Percentiles rank a stretch among this genome's conserved stretches.
Evolutionary conservation across 2,888 invertebrate genomes (phyloP).

Genomic region (Spodoptera exigua): DNA sequence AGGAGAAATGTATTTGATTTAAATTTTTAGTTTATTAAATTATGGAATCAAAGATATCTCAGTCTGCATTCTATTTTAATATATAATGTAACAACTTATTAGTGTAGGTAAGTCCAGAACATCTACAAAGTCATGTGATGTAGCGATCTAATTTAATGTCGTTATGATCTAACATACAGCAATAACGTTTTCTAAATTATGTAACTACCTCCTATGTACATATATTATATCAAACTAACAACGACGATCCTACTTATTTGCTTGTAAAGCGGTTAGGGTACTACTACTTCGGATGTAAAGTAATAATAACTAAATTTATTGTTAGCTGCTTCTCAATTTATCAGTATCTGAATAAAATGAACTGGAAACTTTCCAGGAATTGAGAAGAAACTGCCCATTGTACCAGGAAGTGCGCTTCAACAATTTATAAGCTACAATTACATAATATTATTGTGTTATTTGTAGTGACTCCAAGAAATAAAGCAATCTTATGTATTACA

Average conservation of each 20-base stretch:
- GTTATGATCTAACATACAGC: too few relatives aligned
- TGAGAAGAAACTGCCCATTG: constrained; percentile 5
- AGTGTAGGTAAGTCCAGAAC: constrained; percentile 35
- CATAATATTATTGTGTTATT: constrained; percentile 32
- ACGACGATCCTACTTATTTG: too few relatives aligned
- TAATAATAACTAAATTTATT: too few relatives aligned
- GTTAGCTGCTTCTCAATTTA: too few relatives aligned
- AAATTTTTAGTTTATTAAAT: constrained; percentile 43
- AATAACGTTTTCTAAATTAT: neutral
- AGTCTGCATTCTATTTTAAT: constrained; percentile 46
- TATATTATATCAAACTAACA: too few relatives aligned
- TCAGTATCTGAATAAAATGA: too few relatives aligned
- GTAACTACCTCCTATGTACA: constrained; percentile 12
- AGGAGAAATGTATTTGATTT: constrained; percentile 38
- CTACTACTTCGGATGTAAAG: too few relatives aligned
- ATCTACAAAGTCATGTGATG: constrained; percentile 16
- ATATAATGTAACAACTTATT: constrained; percentile 41
- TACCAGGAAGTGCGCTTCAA: neutral
- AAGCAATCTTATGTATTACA: constrained; percentile 12
- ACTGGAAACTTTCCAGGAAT: too few relatives aligned
- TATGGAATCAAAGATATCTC: constrained; percentile 44
- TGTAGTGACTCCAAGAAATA: constrained; percentile 23
- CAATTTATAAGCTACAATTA: constrained; percentile 25
- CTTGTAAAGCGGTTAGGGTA: too few relatives aligned
- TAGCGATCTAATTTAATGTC: neutral